phyloP scores from a whole-genome alignment of 1,140 invertebrate genomes.

The Drosophila aff. region DNA sequence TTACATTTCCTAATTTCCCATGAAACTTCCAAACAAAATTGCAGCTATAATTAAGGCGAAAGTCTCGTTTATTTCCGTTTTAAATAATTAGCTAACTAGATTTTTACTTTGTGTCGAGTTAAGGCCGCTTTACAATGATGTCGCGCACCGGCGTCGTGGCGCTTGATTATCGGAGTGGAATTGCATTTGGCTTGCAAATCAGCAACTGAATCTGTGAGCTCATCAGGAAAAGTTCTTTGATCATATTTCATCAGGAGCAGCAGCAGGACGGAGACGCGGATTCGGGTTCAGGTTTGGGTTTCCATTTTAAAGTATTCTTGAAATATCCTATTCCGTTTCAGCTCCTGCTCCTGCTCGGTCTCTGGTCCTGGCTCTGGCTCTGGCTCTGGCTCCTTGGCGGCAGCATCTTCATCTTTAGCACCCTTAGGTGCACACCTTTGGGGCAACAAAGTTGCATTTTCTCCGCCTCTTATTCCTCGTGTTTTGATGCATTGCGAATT shows the following conservation, averaged over 20 bases:
- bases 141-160: neutral
- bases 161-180: conserved; percentile 15
- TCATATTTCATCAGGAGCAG: conserved; percentile 23
- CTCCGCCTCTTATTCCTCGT: conserved; percentile 12
- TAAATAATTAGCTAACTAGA: conserved; percentile 1
- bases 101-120: conserved; percentile 1
- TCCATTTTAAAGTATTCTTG: conserved; percentile 15
- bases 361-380: too few species aligned
- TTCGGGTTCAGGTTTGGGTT: neutral
- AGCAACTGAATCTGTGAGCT: conserved; percentile 30
- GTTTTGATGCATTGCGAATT: conserved; percentile 55
- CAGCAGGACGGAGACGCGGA: neutral
- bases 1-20: too few species aligned
- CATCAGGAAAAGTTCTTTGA: conserved; percentile 32
- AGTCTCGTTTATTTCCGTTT: neutral
- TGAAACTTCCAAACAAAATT: neutral
- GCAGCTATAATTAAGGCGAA: neutral
- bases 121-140: conserved; percentile 14
- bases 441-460: conserved; percentile 52
- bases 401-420: conserved; percentile 18
- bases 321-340: conserved; percentile 22
- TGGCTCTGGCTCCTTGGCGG: neutral
- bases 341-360: neutral
- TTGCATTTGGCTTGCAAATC: conserved; percentile 31
- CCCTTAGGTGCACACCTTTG: conserved; percentile 27